Evolutionary conservation across 2,797 vertebrate genomes (phyloP).

Genomic region (Pantherophis alleghaniensis): DNA sequence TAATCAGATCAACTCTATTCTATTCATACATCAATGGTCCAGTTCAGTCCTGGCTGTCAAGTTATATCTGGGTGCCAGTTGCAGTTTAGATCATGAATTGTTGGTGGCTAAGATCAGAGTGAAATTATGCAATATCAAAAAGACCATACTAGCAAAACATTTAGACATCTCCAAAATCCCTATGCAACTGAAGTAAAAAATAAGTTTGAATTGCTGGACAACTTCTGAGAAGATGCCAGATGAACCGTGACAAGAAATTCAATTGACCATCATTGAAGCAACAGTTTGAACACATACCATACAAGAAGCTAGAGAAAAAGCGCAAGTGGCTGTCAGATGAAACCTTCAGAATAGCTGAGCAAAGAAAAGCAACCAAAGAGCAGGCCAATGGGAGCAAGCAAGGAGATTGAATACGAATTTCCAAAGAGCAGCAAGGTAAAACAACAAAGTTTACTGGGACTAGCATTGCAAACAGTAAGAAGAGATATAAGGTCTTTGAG

Average conservation of each 20-base stretch:
- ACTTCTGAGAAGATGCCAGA: neutral
- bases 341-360: neutral
- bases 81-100: neutral
- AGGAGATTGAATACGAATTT: neutral
- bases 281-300: neutral
- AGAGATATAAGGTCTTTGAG: too few relatives aligned
- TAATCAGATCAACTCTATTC: neutral
- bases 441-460: neutral
- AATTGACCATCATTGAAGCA: neutral
- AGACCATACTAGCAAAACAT: neutral
- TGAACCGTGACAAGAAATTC: neutral
- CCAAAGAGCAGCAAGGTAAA: neutral
- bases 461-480: neutral
- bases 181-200: neutral
- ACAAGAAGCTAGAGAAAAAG: neutral
- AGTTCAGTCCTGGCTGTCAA: neutral
- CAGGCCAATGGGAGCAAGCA: neutral
- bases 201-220: neutral
- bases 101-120: neutral
- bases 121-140: neutral
- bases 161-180: neutral
- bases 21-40: neutral
- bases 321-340: neutral
- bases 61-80: neutral
- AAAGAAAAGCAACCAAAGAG: neutral